Base-by-base conservation (phyloP, 2,888 invertebrate genomes). In the Noctua pronuba region DNA sequence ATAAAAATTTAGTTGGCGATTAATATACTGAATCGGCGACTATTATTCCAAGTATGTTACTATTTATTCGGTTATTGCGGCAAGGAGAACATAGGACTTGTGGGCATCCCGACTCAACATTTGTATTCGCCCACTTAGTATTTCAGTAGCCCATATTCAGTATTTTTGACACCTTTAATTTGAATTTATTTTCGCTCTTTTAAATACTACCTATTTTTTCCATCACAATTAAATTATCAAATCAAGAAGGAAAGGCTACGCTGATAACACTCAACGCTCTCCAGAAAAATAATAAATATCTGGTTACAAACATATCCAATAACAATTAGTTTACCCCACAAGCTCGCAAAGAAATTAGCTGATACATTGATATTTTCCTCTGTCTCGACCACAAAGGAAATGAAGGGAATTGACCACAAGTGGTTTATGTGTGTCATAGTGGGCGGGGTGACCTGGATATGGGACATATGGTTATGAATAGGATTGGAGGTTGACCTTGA, bases 351-450 rank as follows among this genome's bases (percentile, higher is more conserved):
- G 52, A 55, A 55, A 79, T 79, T 84, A 66, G 52, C 16, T 60
- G 46, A 46, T 79, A 84, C 49, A 69, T 52, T 60, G 58, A 78
- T 82, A 82, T 82, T 82, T 82, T 68, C 64, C 65, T 46, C 69
- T 49, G 28, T 69, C n/a, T 11, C 11, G 11, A 35, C 18, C 28
- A 58, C 82, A 65, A 82, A 80, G 41, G 68, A 80, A 76, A 69
- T 58, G 2, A 28, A n/a, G 16, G 35, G 7, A 38, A 46, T 67
- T 55, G 80, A n/a, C 44, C 58, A 49, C 28, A 38, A 80, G 69
- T 69, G 28, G 65, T 24, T 1, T 69, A 28, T 41, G 8, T 35
- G 21, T 65, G 55, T 62, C 46, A n/a, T 46, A 58, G 55, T 35
- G 21, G 44, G 64, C 0, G 38, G 35, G 68, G 64, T 68, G 62